Conservation (phyloP, 2,888 invertebrate genomes). For the Sphaerophoria rueppellii region DNA sequence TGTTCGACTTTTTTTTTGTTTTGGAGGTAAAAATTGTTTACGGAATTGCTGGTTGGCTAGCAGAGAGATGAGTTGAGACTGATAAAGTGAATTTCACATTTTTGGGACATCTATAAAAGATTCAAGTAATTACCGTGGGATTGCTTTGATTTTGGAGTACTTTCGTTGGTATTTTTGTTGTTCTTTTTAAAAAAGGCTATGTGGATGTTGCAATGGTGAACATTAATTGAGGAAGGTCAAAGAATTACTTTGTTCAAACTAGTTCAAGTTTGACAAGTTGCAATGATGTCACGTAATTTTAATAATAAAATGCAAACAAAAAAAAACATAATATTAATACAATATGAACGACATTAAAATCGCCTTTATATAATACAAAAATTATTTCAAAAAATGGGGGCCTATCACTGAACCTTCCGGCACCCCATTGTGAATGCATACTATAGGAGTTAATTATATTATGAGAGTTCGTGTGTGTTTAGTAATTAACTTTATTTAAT, state of each 20-base stretch:
- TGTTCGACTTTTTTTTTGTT: not conserved
- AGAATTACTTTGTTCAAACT: not conserved
- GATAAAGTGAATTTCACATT: slow-evolving; percentile 30
- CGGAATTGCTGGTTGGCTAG: slow-evolving; percentile 49
- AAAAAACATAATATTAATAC: too few species aligned
- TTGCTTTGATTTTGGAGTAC: slow-evolving; percentile 38
- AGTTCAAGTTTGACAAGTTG: not conserved
- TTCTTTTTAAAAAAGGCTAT: not conserved
- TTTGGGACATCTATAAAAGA: slow-evolving; percentile 25
- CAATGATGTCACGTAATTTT: not conserved
- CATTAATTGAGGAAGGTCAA: slow-evolving; percentile 43
- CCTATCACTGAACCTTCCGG: too few species aligned
- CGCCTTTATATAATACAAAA: too few species aligned
- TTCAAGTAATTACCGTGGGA: slow-evolving; percentile 64
- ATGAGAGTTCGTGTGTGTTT: too few species aligned
- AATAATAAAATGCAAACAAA: not conserved
- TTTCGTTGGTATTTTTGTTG: not conserved
- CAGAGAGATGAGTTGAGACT: slow-evolving; percentile 48
- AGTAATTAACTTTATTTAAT: too few species aligned
- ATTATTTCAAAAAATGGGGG: too few species aligned
- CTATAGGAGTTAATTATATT: too few species aligned
- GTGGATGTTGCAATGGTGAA: not conserved
- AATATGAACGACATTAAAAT: too few species aligned
- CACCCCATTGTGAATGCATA: too few species aligned
- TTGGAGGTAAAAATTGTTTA: slow-evolving; percentile 51